Base-by-base conservation (phyloP, 2,888 invertebrate genomes). In the Pasiphila rectangulata region DNA sequence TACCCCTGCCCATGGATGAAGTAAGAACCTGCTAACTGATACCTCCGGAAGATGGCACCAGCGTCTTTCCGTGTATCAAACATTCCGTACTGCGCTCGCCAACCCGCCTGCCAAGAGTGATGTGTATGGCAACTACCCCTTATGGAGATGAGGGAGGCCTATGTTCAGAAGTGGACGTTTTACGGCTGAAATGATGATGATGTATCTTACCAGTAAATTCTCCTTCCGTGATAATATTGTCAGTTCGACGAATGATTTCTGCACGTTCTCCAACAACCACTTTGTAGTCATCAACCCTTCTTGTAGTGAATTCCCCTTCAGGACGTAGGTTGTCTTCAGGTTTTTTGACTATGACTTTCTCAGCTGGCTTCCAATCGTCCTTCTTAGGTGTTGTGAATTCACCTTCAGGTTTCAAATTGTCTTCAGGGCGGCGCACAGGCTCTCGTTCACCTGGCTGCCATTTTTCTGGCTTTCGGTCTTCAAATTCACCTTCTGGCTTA, bases 181-280 rank as follows among this genome's bases (percentile, higher is more conserved):
- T n/a, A n/a, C n/a, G n/a, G n/a, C n/a, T n/a, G n/a, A n/a, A n/a
- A n/a, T n/a, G n/a, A 29, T 1, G 1, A 5, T 9, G 15, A 20
- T 0, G 9, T 13, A 17, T 9, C 16, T 23, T 82, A 92, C 93
- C 92, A 72, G 84, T 91, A 58, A 94, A 94, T 74, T 92, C 90
- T 61, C 93, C 92, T 83, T 91, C 90, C 39, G 90, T 84, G 23
- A 90, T 90, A 9, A 94, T 89, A 67, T 94, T 94, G 68, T 94
- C 93, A 54, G 90, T 90, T 30, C 89, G 91, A 51, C 90, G 90
- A 51, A 91, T 86, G 13, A 93, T 91, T 72, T 93, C 92, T 21
- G 91, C 91, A 57, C 93, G 87, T 69, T 93, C 93, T 0, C 92
- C 92, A 19, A 78, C 86, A 1, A 91, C 89, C n/a, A 90, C 85